phyloP scores from a whole-genome alignment of 1,140 invertebrate species.

The Aporrectodea caliginosa region DNA sequence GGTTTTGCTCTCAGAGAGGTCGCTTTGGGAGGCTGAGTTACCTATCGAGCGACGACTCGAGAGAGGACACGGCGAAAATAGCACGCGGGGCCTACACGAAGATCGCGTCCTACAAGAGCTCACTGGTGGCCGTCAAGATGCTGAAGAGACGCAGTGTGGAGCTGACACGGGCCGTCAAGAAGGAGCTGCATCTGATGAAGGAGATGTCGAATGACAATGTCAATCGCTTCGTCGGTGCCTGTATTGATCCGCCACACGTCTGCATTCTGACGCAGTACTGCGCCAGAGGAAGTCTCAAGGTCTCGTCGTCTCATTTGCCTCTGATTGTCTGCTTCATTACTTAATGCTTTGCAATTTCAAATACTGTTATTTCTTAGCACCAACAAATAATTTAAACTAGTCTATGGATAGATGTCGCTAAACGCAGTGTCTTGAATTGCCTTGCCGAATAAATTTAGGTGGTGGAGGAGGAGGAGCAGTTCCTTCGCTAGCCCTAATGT shows the following conservation, averaged over 20 bases:
- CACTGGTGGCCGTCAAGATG: constrained; percentile 29
- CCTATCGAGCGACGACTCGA: constrained; percentile 11
- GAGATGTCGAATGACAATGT: constrained; percentile 36
- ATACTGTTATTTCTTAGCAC: no score
- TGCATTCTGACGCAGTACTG: constrained; percentile 34
- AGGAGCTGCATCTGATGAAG: constrained; percentile 31
- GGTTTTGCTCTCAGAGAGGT: background rate
- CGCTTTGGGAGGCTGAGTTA: constrained; percentile 20
- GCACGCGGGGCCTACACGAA: constrained; percentile 3
- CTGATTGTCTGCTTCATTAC: no score
- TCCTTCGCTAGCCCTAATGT: no score
- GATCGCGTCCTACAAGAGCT: constrained; percentile 29
- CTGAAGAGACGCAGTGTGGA: constrained; percentile 27
- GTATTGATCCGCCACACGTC: constrained; percentile 30
- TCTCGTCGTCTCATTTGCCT: no score
- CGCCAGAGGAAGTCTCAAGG: constrained; percentile 27
- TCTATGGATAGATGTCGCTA: no score
- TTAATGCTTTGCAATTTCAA: no score
- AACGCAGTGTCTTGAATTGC: no score
- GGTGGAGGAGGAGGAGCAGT: no score
- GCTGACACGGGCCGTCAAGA: constrained; percentile 31
- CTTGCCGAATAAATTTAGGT: no score
- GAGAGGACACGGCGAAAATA: constrained; percentile 10
- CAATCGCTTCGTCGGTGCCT: constrained; percentile 30
- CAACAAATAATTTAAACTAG: no score